A percentile compares a stretch with the other conserved stretches of the same genome.
phyloP scores from a whole-genome alignment of 2,113 vertebrate species.

The Podocnemis expansa region DNA sequence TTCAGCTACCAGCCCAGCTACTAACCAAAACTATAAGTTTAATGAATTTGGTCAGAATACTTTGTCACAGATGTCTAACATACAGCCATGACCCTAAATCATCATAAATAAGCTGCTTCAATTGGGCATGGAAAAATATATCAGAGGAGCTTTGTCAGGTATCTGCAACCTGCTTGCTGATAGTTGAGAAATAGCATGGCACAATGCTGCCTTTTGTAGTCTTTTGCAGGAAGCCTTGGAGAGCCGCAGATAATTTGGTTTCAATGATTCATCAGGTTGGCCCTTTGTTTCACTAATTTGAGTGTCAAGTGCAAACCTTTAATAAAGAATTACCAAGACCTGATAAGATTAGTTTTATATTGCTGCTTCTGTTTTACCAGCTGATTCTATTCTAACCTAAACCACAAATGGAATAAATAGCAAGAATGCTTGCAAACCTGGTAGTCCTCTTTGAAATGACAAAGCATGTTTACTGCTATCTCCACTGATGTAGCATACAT shows the following conservation, averaged over 20 bases:
- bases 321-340: conserved; percentile 75
- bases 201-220: conserved; percentile 65
- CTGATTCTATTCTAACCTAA: conserved; percentile 61
- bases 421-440: conserved; percentile 18
- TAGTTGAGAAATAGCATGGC: conserved; percentile 48
- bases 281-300: conserved; percentile 81
- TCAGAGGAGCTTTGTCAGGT: conserved; percentile 62
- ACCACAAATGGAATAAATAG: conserved; percentile 62
- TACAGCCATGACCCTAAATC: conserved; percentile 68
- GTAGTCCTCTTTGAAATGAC: conserved; percentile 45
- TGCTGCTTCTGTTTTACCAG: conserved; percentile 68
- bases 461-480: background rate
- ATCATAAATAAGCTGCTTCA: conserved; percentile 70
- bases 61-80: conserved; percentile 74
- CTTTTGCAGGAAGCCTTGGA: conserved; percentile 62
- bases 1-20: conserved; percentile 60
- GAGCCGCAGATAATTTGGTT: conserved; percentile 75
- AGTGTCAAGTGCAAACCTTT: conserved; percentile 76
- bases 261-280: conserved; percentile 76
- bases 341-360: conserved; percentile 68
- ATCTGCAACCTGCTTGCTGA: conserved; percentile 68
- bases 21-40: conserved; percentile 61
- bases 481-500: background rate
- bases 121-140: conserved; percentile 67
- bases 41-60: conserved; percentile 77